Evolutionary conservation across 2,113 vertebrate species (phyloP).

Genomic region (Equus quagga): DNA sequence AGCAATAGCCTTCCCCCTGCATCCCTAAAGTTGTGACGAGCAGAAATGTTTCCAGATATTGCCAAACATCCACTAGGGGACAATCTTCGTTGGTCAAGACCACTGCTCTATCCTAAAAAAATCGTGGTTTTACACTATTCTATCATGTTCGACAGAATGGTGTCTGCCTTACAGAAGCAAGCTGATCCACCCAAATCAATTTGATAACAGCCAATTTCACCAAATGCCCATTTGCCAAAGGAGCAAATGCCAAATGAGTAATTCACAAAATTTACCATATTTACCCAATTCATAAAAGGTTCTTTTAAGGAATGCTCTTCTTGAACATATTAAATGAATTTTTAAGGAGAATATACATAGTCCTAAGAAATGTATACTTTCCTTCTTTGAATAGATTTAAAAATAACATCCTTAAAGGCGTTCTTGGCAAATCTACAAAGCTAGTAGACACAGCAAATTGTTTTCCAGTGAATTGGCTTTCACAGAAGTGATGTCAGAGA

Average conservation of each 20-base stretch:
- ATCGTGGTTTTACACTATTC: conserved; percentile 4
- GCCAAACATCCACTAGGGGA: background rate
- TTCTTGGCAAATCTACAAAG: background rate
- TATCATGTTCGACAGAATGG: background rate
- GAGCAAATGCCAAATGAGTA: background rate
- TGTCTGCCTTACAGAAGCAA: background rate
- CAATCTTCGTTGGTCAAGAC: background rate
- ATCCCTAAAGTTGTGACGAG: background rate
- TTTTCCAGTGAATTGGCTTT: background rate
- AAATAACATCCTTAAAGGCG: background rate
- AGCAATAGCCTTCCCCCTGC: background rate
- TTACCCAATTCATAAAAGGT: background rate
- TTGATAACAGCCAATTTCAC: background rate
- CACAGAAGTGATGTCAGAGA: background rate
- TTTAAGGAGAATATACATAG: background rate
- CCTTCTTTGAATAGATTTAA: background rate
- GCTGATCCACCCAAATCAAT: background rate
- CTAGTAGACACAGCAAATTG: background rate
- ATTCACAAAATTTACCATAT: background rate
- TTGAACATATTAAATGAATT: background rate
- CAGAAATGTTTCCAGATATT: background rate
- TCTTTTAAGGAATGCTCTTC: conserved; percentile 44
- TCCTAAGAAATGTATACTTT: conserved; percentile 3
- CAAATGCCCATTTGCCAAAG: background rate
- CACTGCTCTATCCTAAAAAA: background rate